Conservation (phyloP, 1,140 invertebrate genomes). For the Drosophila subobscura region DNA sequence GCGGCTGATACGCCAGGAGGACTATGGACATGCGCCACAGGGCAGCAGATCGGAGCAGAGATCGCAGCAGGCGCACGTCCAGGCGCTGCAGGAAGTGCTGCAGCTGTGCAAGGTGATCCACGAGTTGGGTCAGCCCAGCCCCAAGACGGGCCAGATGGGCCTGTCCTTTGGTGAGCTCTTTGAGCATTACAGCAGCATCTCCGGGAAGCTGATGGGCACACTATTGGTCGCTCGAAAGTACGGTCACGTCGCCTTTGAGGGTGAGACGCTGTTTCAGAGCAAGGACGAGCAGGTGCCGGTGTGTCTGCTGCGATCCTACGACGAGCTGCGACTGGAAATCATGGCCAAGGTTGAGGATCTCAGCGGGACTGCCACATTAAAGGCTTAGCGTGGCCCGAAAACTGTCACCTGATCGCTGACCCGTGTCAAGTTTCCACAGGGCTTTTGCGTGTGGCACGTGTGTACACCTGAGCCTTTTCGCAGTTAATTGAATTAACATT, state of each 20-base stretch:
- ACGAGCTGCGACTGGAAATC: constrained; percentile 43
- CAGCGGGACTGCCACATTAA: background rate
- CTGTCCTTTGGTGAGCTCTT: constrained; percentile 53
- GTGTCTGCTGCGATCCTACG: constrained; percentile 31
- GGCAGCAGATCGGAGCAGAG: constrained; percentile 59
- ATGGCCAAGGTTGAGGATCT: constrained; percentile 51
- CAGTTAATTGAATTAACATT: constrained; percentile 69
- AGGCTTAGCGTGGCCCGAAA: constrained; percentile 18
- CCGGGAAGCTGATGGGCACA: constrained; percentile 63
- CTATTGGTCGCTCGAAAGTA: constrained; percentile 51
- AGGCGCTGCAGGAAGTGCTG: constrained; percentile 58
- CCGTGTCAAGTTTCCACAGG: constrained; percentile 29
- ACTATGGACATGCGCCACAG: constrained; percentile 48
- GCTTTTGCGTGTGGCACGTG: constrained; percentile 34
- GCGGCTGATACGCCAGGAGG: constrained; percentile 24
- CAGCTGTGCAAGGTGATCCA: constrained; percentile 53
- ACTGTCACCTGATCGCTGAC: constrained; percentile 40
- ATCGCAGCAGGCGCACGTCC: constrained; percentile 38
- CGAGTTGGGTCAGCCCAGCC: background rate
- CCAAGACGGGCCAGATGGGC: background rate
- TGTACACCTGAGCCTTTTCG: constrained; percentile 44
- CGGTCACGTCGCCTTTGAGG: constrained; percentile 54
- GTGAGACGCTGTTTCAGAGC: constrained; percentile 65
- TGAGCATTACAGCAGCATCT: constrained; percentile 59
- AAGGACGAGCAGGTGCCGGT: constrained; percentile 48